These are phyloP conservation scores for Cephalopachus bancanus DNA, from an alignment of 2,797 vertebrate species.

Conservation along the genomic window DNA sequence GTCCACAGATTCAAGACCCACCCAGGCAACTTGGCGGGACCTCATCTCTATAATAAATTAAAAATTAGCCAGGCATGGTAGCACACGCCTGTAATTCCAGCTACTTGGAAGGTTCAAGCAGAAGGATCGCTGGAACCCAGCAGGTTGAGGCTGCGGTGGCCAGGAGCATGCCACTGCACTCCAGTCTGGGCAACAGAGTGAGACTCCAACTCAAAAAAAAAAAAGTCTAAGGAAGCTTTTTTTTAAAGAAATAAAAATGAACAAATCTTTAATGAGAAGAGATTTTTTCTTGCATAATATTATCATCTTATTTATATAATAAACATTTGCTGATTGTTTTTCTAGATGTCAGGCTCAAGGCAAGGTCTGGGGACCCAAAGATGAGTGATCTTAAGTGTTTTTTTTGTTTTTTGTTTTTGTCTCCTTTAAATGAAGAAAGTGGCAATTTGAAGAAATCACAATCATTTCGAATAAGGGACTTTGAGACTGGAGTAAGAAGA, in stretches of 20 bases:
- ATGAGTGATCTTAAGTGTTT: not conserved
- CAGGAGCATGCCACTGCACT: too few relatives aligned
- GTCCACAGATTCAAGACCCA: too few relatives aligned
- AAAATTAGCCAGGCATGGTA: too few relatives aligned
- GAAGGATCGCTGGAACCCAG: too few relatives aligned
- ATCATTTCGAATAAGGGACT: not conserved
- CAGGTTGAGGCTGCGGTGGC: too few relatives aligned
- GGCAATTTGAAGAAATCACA: not conserved
- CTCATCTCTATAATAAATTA: too few relatives aligned
- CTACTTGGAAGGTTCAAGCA: too few relatives aligned
- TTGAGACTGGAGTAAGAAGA: not conserved
- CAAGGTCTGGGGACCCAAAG: conserved; percentile 3
- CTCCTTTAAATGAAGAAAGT: conserved; percentile 22
- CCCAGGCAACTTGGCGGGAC: too few relatives aligned
- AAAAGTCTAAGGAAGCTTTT: not conserved
- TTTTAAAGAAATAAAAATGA: conserved; percentile 2
- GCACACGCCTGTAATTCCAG: too few relatives aligned
- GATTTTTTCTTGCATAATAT: not conserved
- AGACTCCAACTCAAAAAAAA: too few relatives aligned
- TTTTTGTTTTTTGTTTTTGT: not conserved
- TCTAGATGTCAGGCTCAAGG: not conserved
- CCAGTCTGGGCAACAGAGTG: too few relatives aligned
- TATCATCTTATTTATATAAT: not conserved
- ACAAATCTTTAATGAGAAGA: conserved; percentile 24
- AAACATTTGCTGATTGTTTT: not conserved